Percentiles rank a stretch among this genome's conserved stretches.
Evolutionary conservation across 2,797 vertebrate species (phyloP).

Genomic region (Phrynocephalus guinanensis): DNA sequence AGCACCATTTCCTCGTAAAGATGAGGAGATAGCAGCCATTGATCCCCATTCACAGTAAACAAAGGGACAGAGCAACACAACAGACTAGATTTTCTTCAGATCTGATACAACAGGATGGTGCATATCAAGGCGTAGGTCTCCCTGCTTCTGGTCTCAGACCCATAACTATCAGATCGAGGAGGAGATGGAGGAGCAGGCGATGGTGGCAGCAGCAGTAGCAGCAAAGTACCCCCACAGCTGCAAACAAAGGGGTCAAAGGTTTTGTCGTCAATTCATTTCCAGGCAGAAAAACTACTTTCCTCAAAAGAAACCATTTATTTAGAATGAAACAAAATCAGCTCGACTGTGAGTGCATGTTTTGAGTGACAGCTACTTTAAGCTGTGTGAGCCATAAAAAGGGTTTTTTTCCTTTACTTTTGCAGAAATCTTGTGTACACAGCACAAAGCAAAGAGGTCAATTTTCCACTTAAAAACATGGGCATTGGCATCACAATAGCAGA

Average conservation of each 20-base stretch:
- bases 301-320: conserved; percentile 99
- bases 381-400: conserved; percentile 89
- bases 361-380: conserved; percentile 94
- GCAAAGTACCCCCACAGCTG: conserved; percentile 75
- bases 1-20: conserved; percentile 78
- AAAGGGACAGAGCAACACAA: conserved; percentile 73
- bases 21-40: conserved; percentile 78
- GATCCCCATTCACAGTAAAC: conserved; percentile 76
- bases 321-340: conserved; percentile 97
- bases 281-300: conserved; percentile 97
- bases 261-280: conserved; percentile 96
- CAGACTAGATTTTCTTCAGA: conserved; percentile 78
- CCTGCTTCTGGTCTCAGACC: conserved; percentile 81
- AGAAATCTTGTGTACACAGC: conserved; percentile 99
- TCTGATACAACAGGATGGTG: conserved; percentile 84
- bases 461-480: conserved; percentile 97
- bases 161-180: conserved; percentile 68
- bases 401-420: conserved; percentile 90
- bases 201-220: conserved; percentile 50
- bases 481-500: conserved; percentile 96
- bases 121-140: conserved; percentile 78
- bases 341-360: conserved; percentile 90
- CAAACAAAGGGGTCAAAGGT: conserved; percentile 79
- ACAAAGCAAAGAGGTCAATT: conserved; percentile 90
- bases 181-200: conserved; percentile 7